Evolutionary conservation across 2,797 vertebrate species (phyloP).

Genomic region (Limnodromus scolopaceus): DNA sequence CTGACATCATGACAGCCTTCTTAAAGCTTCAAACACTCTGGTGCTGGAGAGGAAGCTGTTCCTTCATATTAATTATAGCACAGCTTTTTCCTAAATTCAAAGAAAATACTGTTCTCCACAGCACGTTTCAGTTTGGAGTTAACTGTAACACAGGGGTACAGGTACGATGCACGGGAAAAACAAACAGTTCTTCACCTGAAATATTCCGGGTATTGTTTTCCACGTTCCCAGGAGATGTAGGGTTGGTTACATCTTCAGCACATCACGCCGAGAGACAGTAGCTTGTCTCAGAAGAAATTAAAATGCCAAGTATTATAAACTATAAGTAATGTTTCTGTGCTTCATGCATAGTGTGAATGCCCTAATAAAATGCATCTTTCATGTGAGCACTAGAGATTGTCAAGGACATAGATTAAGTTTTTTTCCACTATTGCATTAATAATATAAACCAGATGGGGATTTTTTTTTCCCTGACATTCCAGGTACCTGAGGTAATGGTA

Average conservation of each 20-base stretch:
- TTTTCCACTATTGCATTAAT: constrained; percentile 85
- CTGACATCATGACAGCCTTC: background rate
- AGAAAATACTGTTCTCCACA: background rate
- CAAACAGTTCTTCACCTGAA: background rate
- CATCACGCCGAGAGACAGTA: background rate
- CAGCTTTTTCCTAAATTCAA: background rate
- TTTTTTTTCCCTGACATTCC: constrained; percentile 83
- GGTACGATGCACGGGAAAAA: background rate
- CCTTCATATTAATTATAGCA: background rate
- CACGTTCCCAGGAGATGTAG: background rate
- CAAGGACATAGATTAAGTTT: constrained; percentile 82
- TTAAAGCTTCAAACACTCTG: background rate
- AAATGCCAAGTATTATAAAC: background rate
- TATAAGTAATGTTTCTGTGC: constrained; percentile 42
- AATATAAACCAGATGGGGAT: constrained; percentile 91
- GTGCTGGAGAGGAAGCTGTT: background rate
- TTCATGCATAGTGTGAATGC: constrained; percentile 71
- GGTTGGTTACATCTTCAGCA: background rate
- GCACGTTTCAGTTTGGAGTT: background rate
- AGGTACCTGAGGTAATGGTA: constrained; percentile 90
- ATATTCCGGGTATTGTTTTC: constrained; percentile 1
- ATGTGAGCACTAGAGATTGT: constrained; percentile 81
- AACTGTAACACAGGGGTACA: background rate
- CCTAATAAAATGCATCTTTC: constrained; percentile 83
- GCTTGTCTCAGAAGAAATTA: background rate